These are phyloP conservation scores for Platypus cylindrus DNA, from an alignment of 2,888 invertebrate genomes.

Conservation along the genomic window DNA sequence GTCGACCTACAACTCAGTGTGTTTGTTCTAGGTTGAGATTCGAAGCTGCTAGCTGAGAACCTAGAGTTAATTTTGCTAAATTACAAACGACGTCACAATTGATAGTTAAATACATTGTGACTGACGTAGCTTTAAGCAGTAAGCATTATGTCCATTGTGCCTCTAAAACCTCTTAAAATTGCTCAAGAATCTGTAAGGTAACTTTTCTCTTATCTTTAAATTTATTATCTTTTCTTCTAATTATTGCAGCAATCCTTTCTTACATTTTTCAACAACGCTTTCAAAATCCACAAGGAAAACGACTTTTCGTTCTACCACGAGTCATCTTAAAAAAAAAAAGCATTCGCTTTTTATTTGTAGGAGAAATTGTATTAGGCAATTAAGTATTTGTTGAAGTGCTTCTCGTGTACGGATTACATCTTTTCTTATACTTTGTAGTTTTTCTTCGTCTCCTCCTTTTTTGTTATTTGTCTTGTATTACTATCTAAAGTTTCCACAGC, in stretches of 20 bases:
- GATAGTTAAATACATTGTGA: no score
- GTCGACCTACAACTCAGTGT: no score
- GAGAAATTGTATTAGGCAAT: conserved; percentile 8
- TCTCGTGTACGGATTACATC: conserved; percentile 2
- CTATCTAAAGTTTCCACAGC: no score
- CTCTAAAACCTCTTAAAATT: no score
- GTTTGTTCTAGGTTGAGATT: no score
- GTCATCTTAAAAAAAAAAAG: conserved; percentile 1
- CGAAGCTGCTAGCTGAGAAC: no score
- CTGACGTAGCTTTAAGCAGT: no score
- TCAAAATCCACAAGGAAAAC: no score
- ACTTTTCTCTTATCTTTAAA: background rate
- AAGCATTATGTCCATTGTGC: no score
- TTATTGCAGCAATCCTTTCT: background rate
- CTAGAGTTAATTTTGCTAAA: no score
- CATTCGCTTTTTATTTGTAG: conserved; percentile 3
- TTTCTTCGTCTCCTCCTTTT: background rate
- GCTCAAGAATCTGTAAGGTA: no score
- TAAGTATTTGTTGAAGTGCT: conserved; percentile 5
- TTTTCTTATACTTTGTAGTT: conserved; percentile 3
- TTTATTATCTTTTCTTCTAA: background rate
- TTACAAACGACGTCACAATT: no score
- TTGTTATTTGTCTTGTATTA: background rate
- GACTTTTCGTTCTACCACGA: background rate
- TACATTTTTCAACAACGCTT: background rate